These are phyloP conservation scores for Sphyrna mokarran DNA, from an alignment of 2,113 vertebrate species.

Conservation along the genomic window DNA sequence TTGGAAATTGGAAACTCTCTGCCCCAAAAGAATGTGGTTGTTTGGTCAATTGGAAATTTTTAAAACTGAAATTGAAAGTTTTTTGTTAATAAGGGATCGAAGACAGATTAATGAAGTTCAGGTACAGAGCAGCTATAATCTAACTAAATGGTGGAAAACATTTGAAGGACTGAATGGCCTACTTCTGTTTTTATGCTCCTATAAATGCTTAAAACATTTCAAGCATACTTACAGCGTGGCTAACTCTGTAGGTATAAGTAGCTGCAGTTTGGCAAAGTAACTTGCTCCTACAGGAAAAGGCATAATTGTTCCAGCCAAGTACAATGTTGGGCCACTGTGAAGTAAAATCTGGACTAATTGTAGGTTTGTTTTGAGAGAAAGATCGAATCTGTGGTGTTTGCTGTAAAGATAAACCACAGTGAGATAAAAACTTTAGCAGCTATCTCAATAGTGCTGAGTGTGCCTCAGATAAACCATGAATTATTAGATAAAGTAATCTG, in stretches of 20 bases:
- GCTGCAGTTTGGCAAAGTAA: not conserved
- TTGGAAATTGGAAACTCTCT: not conserved
- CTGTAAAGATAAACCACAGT: not conserved
- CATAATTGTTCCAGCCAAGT: not conserved
- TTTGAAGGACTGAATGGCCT: not conserved
- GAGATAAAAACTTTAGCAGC: not conserved
- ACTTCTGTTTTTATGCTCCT: not conserved
- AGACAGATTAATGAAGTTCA: not conserved
- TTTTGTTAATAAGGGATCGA: not conserved
- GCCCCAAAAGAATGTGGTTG: not conserved
- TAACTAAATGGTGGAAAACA: not conserved
- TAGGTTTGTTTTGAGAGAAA: conserved; percentile 1
- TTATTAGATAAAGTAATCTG: not conserved
- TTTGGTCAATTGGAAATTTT: not conserved
- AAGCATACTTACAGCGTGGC: not conserved
- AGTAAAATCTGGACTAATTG: not conserved
- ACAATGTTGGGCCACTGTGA: not conserved
- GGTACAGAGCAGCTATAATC: not conserved
- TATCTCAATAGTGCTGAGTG: not conserved
- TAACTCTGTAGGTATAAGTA: not conserved
- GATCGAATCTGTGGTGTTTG: not conserved
- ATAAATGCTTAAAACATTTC: not conserved
- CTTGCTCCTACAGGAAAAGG: not conserved
- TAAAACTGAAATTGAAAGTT: not conserved
- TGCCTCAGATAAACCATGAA: not conserved